Conservation (phyloP, 2,113 vertebrate species). For the Scalopus aquaticus region DNA sequence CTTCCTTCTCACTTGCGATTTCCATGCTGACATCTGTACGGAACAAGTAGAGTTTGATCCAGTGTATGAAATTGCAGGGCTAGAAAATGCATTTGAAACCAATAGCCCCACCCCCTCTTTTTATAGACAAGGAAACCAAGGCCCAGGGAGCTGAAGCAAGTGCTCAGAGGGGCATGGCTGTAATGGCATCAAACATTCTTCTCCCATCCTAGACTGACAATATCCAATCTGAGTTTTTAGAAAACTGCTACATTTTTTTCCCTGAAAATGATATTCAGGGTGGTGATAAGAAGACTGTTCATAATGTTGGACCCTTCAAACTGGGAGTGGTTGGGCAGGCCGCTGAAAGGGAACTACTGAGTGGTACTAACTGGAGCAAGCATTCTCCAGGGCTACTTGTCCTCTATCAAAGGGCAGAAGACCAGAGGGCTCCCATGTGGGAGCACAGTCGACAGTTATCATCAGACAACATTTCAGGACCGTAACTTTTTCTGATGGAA, state of each 20-base stretch:
- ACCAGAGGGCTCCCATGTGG: not conserved
- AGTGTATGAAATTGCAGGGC: slow-evolving; percentile 57
- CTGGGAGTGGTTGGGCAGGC: not conserved
- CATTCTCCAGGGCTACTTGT: not conserved
- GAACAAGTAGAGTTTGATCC: slow-evolving; percentile 73
- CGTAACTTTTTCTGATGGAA: not conserved
- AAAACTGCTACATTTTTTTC: slow-evolving; percentile 52
- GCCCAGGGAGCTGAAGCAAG: not conserved
- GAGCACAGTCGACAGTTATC: not conserved
- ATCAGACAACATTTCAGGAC: not conserved
- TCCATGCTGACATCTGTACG: slow-evolving; percentile 72
- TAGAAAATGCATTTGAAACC: slow-evolving; percentile 29
- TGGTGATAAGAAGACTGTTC: slow-evolving; percentile 46
- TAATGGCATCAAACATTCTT: not conserved
- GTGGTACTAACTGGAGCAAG: not conserved
- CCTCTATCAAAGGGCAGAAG: not conserved
- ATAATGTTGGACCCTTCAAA: not conserved
- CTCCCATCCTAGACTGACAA: slow-evolving; percentile 53
- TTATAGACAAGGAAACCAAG: slow-evolving; percentile 56
- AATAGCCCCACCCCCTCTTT: slow-evolving; percentile 59
- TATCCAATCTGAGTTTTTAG: slow-evolving; percentile 71
- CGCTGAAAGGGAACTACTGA: not conserved
- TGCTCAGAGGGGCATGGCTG: not conserved
- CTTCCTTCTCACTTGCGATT: slow-evolving; percentile 70
- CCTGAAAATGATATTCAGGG: not conserved